These are phyloP conservation scores for Alitta virens DNA, from an alignment of 2,888 invertebrate species.

Conservation along the genomic window DNA sequence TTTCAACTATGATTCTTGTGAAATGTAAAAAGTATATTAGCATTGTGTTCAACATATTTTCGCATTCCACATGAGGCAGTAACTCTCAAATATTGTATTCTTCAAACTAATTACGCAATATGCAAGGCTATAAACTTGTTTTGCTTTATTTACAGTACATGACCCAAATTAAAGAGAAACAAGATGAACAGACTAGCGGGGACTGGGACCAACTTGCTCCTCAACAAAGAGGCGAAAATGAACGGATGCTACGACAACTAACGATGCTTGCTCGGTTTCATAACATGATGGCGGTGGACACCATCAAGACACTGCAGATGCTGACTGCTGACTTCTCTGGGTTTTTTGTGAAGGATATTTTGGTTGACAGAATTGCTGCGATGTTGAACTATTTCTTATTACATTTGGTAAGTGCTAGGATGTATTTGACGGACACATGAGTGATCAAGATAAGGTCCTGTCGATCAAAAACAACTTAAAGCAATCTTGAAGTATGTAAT, in stretches of 20 bases:
- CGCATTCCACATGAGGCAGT: no score
- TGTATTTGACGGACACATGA: no score
- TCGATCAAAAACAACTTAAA: no score
- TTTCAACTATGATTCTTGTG: no score
- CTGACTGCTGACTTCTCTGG: constrained; percentile 49
- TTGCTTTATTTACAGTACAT: constrained; percentile 59
- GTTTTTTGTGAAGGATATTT: constrained; percentile 85
- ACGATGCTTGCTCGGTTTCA: constrained; percentile 83
- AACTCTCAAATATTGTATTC: no score
- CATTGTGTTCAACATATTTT: no score
- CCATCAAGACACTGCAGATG: constrained; percentile 75
- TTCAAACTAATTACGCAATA: no score
- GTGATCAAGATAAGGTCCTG: no score
- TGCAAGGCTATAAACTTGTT: no score
- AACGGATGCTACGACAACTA: constrained; percentile 61
- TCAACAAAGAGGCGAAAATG: constrained; percentile 69
- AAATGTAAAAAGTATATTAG: no score
- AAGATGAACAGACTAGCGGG: constrained; percentile 68
- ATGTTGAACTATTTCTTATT: constrained; percentile 94
- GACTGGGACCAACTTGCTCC: constrained; percentile 72
- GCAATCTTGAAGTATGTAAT: no score
- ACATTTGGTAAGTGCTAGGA: constrained; percentile 71
- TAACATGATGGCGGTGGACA: constrained; percentile 86
- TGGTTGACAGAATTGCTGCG: constrained; percentile 88
- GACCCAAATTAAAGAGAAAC: constrained; percentile 81